Evolutionary conservation across 1,140 invertebrate genomes (phyloP).

Genomic region (Zaprionus nigranus): DNA sequence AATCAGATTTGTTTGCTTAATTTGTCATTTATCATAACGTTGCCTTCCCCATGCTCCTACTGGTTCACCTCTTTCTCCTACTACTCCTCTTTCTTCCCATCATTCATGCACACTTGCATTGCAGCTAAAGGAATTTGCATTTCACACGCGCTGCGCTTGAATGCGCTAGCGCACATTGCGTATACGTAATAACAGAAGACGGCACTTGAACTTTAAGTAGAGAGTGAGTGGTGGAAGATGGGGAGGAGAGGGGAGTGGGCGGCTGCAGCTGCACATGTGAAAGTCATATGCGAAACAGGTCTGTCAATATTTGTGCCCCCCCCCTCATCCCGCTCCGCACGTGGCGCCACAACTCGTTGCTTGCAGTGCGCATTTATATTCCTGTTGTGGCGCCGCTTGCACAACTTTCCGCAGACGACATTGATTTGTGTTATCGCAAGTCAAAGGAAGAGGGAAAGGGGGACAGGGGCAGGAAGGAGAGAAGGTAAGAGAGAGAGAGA

Average conservation of each 20-base stretch:
- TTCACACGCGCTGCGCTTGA: neutral
- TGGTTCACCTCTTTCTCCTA: too few species aligned
- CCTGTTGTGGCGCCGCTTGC: constrained; percentile 9
- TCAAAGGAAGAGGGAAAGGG: neutral
- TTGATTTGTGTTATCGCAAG: constrained; percentile 70
- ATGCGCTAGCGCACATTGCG: constrained; percentile 3
- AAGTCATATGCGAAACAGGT: constrained; percentile 16
- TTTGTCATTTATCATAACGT: neutral
- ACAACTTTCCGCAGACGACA: constrained; percentile 51
- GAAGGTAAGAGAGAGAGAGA: too few species aligned
- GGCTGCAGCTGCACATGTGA: too few species aligned
- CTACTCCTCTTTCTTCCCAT: neutral
- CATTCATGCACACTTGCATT: constrained; percentile 4
- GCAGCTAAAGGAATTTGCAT: constrained; percentile 23
- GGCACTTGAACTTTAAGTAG: neutral
- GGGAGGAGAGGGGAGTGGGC: too few species aligned
- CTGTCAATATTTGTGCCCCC: constrained; percentile 43
- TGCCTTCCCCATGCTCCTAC: neutral
- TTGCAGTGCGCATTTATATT: constrained; percentile 1
- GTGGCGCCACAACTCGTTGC: constrained; percentile 21
- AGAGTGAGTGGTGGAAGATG: neutral
- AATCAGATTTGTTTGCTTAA: neutral
- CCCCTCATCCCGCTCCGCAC: constrained; percentile 20
- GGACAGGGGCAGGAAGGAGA: neutral
- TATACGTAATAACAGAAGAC: constrained; percentile 18